These are phyloP conservation scores for Pseudopipra pipra DNA, from an alignment of 2,113 vertebrate genomes.

Conservation along the genomic window DNA sequence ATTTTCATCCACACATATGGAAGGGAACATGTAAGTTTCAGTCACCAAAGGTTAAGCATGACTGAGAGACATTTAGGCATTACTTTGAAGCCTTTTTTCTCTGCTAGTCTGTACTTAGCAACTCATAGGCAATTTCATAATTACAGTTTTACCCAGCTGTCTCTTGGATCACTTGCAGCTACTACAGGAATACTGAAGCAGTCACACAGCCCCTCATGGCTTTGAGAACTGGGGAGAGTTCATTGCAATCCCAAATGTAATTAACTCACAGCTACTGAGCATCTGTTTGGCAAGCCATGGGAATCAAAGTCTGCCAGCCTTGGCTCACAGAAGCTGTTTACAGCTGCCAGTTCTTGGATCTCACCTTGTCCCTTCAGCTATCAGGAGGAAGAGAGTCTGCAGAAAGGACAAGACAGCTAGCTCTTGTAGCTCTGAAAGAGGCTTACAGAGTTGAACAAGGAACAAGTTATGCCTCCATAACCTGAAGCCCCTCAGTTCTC, in stretches of 20 bases:
- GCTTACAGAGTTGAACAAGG: neutral
- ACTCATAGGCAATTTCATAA: neutral
- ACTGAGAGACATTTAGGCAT: neutral
- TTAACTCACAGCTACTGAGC: neutral
- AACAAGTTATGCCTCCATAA: neutral
- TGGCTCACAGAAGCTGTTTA: neutral
- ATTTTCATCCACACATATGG: neutral
- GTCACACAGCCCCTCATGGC: rapidly evolving
- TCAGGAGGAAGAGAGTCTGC: neutral
- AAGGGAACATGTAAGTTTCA: neutral
- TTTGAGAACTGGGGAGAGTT: neutral
- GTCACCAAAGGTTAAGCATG: neutral
- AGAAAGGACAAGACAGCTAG: neutral
- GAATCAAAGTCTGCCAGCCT: neutral
- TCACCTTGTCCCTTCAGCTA: neutral
- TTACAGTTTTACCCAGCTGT: neutral
- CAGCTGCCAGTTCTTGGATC: neutral
- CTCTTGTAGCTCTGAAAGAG: neutral
- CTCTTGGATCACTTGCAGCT: neutral
- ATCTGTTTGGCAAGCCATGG: neutral
- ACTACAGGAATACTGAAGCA: neutral
- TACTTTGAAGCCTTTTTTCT: neutral
- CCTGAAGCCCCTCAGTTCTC: neutral
- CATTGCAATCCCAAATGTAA: neutral
- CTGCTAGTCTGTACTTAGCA: neutral